phyloP scores from a whole-genome alignment of 2,113 vertebrate genomes.

The Pluvianellus socialis region DNA sequence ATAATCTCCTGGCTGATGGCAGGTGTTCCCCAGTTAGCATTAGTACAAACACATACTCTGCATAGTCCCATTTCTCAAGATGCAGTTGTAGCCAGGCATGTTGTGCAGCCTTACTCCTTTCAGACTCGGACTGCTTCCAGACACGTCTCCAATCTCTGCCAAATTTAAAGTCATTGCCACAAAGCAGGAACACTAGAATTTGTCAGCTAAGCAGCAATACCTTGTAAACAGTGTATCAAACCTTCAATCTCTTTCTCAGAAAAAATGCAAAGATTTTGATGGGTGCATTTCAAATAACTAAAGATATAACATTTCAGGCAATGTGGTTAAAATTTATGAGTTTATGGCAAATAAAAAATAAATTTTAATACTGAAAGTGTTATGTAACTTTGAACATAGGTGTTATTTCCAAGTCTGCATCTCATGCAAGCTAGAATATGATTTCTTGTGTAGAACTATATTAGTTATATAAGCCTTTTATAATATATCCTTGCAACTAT shows the following conservation, averaged over 20 bases:
- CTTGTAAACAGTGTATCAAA: not conserved
- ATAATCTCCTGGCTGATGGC: not conserved
- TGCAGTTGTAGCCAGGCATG: fast-evolving
- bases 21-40: not conserved
- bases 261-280: not conserved
- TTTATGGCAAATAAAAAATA: not conserved
- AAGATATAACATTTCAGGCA: not conserved
- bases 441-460: not conserved
- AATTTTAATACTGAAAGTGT: not conserved
- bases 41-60: not conserved
- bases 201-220: not conserved
- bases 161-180: not conserved
- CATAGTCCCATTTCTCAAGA: not conserved
- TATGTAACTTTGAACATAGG: not conserved
- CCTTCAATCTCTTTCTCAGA: not conserved
- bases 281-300: not conserved
- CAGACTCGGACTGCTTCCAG: not conserved
- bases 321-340: not conserved
- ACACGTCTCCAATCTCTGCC: not conserved
- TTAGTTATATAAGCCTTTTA: not conserved
- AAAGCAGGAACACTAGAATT: not conserved
- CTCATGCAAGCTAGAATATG: not conserved
- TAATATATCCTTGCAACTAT: not conserved
- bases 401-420: not conserved
- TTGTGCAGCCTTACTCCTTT: fast-evolving